Evolutionary conservation across 2,888 invertebrate genomes (phyloP).

Genomic region (Nomada hirtipes): DNA sequence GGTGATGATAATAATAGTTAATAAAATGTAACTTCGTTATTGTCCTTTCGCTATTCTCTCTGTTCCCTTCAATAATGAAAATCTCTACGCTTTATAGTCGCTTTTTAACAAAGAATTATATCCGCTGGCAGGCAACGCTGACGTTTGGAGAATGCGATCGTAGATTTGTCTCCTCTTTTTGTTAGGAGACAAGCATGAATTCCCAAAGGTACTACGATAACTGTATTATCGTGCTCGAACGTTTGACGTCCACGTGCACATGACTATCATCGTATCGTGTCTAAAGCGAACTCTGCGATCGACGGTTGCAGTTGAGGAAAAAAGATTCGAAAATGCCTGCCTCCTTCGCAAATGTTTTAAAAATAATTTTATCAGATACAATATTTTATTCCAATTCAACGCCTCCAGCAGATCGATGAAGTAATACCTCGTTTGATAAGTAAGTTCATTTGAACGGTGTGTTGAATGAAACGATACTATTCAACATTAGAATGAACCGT

Average conservation of each 20-base stretch:
- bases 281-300: conserved; percentile 47
- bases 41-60: background rate
- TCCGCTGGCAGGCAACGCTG: conserved; percentile 15
- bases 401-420: too few relatives aligned
- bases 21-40: too few relatives aligned
- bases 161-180: conserved; percentile 45
- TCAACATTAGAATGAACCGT: too few relatives aligned
- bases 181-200: conserved; percentile 56
- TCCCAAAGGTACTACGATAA: conserved; percentile 57
- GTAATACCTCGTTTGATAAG: too few relatives aligned
- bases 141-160: conserved; percentile 42
- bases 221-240: conserved; percentile 52
- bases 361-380: too few relatives aligned
- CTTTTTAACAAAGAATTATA: conserved; percentile 28
- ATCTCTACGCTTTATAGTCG: background rate
- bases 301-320: conserved; percentile 27
- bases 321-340: conserved; percentile 7
- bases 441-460: too few relatives aligned
- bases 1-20: too few relatives aligned
- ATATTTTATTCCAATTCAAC: too few relatives aligned
- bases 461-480: too few relatives aligned
- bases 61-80: background rate
- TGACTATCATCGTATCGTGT: conserved; percentile 55
- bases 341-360: background rate
- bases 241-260: conserved; percentile 60